These are phyloP conservation scores for Astropecten irregularis DNA, from an alignment of 53 echinoderm and acorn worm genomes.

Conservation along the genomic window DNA sequence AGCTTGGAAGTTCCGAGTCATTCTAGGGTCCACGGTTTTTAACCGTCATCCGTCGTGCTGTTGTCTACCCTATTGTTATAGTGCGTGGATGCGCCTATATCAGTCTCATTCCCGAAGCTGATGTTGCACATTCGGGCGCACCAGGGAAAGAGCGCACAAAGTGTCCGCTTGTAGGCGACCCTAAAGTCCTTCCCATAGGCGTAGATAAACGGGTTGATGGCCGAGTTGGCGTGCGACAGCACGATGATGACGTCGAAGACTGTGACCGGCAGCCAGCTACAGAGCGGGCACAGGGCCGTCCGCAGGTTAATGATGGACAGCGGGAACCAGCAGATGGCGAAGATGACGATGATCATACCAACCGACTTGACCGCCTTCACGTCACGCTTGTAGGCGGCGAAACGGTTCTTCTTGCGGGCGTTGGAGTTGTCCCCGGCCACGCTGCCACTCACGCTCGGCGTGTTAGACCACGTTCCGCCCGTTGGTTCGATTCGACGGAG, in stretches of 20 bases:
- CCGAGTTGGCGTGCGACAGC: constrained; percentile 71
- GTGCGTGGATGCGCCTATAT: no score
- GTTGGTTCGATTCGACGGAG: constrained; percentile 54
- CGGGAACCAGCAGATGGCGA: constrained; percentile 83
- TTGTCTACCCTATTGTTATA: no score
- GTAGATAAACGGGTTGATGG: constrained; percentile 74
- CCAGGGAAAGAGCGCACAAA: constrained; percentile 42
- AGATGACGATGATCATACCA: constrained; percentile 76
- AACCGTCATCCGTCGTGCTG: no score
- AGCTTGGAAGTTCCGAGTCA: no score
- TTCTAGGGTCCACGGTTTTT: no score
- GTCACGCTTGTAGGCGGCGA: constrained; percentile 75
- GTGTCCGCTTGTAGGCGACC: constrained; percentile 54
- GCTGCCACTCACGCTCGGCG: constrained; percentile 36
- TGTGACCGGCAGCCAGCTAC: not conserved
- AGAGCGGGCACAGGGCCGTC: constrained; percentile 50
- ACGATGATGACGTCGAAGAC: constrained; percentile 53
- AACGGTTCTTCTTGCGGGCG: constrained; percentile 58
- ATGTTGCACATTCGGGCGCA: not conserved
- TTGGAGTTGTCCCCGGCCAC: not conserved
- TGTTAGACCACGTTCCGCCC: constrained; percentile 7
- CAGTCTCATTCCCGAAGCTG: no score
- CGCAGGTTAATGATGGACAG: constrained; percentile 71
- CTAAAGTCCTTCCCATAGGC: constrained; percentile 81
- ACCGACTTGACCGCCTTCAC: constrained; percentile 78